These are phyloP conservation scores for Diachrysia chrysitis DNA, from an alignment of 2,888 invertebrate genomes.

Conservation along the genomic window DNA sequence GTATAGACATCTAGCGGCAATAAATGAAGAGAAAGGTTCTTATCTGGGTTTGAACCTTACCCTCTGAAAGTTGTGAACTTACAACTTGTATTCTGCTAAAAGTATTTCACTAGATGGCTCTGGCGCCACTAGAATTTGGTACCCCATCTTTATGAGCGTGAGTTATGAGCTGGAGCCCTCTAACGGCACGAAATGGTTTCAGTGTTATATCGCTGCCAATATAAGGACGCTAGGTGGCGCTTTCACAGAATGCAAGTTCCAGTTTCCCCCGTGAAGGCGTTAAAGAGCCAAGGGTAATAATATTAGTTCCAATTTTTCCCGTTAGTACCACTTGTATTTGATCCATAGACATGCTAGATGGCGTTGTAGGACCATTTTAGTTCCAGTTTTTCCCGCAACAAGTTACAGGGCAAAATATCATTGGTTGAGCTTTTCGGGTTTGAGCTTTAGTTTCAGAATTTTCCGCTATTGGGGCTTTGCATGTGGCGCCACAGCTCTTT, in stretches of 20 bases:
- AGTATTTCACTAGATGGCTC: not conserved
- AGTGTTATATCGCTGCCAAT: not conserved
- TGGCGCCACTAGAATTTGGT: not conserved
- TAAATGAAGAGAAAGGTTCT: slow-evolving; percentile 1
- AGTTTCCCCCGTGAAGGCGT: slow-evolving; percentile 15
- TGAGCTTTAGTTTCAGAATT: not conserved
- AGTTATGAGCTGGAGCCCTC: slow-evolving; percentile 18
- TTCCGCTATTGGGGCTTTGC: not conserved
- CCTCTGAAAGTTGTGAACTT: not conserved
- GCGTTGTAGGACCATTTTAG: slow-evolving; percentile 17
- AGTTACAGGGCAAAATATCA: not conserved
- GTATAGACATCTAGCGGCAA: slow-evolving; percentile 46
- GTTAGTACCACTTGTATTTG: not conserved
- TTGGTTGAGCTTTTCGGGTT: not conserved
- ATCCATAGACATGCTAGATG: slow-evolving; percentile 9
- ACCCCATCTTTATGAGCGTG: not conserved
- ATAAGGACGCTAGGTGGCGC: slow-evolving; percentile 26
- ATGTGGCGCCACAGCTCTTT: slow-evolving; percentile 17
- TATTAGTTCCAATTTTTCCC: slow-evolving; percentile 19
- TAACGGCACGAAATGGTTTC: not conserved
- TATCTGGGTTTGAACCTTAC: not conserved
- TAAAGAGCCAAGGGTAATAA: slow-evolving; percentile 3
- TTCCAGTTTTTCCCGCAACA: slow-evolving; percentile 17
- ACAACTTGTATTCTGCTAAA: not conserved
- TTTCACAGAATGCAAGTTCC: not conserved